phyloP scores from a whole-genome alignment of 2,113 vertebrate genomes.

The Polypterus senegalus region DNA sequence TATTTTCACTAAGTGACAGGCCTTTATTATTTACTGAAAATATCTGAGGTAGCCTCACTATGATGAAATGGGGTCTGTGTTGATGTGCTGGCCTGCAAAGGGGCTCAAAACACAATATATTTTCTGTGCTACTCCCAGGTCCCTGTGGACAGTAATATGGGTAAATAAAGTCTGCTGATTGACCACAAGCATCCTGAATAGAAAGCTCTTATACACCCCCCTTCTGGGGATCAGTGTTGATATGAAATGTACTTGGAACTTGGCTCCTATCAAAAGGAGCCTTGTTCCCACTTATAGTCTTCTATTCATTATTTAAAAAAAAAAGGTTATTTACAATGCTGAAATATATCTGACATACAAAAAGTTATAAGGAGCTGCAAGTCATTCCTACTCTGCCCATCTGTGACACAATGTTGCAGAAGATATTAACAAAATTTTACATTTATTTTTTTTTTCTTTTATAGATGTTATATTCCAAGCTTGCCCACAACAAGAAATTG shows the following conservation, averaged over 20 bases:
- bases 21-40: background rate
- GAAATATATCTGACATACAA: background rate
- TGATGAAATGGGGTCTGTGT: background rate
- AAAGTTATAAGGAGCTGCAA: background rate
- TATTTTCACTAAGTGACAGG: background rate
- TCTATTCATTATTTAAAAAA: background rate
- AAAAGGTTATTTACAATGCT: background rate
- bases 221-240: conserved; percentile 7
- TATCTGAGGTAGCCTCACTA: background rate
- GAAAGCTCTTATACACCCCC: conserved; percentile 2
- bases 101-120: background rate
- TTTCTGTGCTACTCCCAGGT: conserved; percentile 9
- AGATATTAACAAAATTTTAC: no score
- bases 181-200: conserved; percentile 8
- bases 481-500: no score
- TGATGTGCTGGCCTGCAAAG: background rate
- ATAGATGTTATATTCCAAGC: no score
- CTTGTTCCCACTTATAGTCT: background rate
- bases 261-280: conserved; percentile 3
- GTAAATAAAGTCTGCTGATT: conserved; percentile 7
- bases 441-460: no score
- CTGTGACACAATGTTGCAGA: no score
- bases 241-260: conserved; percentile 1
- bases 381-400: no score
- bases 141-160: conserved; percentile 3